phyloP scores from a whole-genome alignment of 2,888 invertebrate genomes.

The Nemurella pictetii region DNA sequence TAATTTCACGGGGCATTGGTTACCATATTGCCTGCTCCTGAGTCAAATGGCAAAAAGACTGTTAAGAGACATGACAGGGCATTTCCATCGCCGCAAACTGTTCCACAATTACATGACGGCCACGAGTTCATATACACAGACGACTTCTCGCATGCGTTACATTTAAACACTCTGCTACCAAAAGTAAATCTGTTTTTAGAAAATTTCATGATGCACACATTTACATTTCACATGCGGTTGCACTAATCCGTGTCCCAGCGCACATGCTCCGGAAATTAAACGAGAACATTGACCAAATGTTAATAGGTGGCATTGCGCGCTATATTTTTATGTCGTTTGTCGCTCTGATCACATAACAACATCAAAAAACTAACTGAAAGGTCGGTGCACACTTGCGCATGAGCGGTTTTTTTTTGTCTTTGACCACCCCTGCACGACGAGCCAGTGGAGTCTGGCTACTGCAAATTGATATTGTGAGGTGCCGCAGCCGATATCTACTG shows the following conservation, averaged over 20 bases:
- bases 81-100: neutral
- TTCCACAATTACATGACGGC: neutral
- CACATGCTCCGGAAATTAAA: too few relatives aligned
- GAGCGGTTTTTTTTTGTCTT: too few relatives aligned
- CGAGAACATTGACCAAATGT: too few relatives aligned
- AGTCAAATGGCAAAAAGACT: neutral
- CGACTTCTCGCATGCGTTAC: neutral
- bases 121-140: neutral
- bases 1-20: neutral
- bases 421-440: neutral
- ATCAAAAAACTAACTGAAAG: too few relatives aligned
- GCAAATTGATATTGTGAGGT: slow-evolving; percentile 29
- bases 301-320: too few relatives aligned
- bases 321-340: too few relatives aligned
- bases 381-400: too few relatives aligned
- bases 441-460: slow-evolving; percentile 11
- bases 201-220: too few relatives aligned
- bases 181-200: too few relatives aligned
- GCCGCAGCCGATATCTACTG: slow-evolving; percentile 24
- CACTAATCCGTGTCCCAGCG: too few relatives aligned
- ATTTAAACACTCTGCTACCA: neutral
- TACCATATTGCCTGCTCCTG: neutral
- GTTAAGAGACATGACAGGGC: neutral
- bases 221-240: too few relatives aligned
- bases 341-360: too few relatives aligned